These are phyloP conservation scores for Lucilia sericata DNA, from an alignment of 1,140 invertebrate genomes.

Conservation along the genomic window DNA sequence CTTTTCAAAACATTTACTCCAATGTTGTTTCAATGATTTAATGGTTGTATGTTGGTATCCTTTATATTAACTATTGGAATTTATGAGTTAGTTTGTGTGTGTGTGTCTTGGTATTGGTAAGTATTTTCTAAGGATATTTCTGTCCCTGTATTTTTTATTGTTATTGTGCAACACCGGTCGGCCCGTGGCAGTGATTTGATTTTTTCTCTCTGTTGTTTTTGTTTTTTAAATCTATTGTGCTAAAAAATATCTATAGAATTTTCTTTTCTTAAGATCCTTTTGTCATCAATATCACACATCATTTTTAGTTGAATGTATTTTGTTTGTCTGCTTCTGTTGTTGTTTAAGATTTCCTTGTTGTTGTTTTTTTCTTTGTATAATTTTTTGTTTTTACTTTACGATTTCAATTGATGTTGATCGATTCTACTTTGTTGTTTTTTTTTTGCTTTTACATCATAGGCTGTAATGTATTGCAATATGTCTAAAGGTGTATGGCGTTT, in stretches of 20 bases:
- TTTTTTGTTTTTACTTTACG: background rate
- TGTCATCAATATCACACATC: slow-evolving; percentile 68
- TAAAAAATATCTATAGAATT: slow-evolving; percentile 37
- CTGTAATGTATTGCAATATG: background rate
- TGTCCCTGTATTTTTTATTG: slow-evolving; percentile 56
- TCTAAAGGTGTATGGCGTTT: background rate
- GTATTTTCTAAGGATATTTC: background rate
- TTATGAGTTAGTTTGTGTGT: slow-evolving; percentile 18
- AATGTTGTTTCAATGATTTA: slow-evolving; percentile 52
- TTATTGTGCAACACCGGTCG: slow-evolving; percentile 64
- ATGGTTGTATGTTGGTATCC: slow-evolving; percentile 25
- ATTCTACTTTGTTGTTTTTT: background rate
- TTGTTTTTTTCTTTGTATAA: no score
- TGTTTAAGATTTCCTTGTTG: background rate
- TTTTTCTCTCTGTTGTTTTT: slow-evolving; percentile 42
- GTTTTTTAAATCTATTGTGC: slow-evolving; percentile 46
- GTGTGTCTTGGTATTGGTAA: no score
- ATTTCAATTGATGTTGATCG: background rate
- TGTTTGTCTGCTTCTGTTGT: background rate
- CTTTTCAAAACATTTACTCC: slow-evolving; percentile 68
- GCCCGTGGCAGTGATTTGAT: slow-evolving; percentile 67
- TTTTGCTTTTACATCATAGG: background rate
- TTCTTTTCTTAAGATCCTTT: slow-evolving; percentile 52
- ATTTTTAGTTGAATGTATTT: slow-evolving; percentile 52
- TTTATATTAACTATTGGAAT: slow-evolving; percentile 32